A percentile compares a stretch with the other conserved stretches of the same genome.
Evolutionary conservation across 2,888 invertebrate species (phyloP).

Genomic region (Ametastegia equiseti): DNA sequence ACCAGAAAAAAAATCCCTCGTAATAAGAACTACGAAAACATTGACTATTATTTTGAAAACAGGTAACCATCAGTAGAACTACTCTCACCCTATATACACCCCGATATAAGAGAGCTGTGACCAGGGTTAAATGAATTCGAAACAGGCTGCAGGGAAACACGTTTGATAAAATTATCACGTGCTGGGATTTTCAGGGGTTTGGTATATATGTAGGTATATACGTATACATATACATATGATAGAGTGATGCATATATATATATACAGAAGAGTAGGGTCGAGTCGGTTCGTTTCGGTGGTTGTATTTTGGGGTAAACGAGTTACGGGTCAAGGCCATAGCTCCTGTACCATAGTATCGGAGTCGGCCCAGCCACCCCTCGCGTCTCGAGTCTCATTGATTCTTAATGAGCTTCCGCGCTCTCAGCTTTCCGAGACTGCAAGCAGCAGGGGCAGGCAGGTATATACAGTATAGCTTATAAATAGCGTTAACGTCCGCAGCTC

Average conservation of each 20-base stretch:
- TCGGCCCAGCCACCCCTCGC: conserved; percentile 36
- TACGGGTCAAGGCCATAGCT: conserved; percentile 40
- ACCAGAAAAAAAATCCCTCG: too few relatives aligned
- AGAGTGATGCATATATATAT: background rate
- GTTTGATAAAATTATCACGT: conserved; percentile 27
- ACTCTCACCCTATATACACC: conserved; percentile 10
- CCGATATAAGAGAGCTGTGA: background rate
- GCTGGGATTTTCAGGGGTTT: background rate
- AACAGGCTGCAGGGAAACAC: background rate
- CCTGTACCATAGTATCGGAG: conserved; percentile 40
- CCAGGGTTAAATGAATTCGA: background rate
- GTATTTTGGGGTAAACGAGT: conserved; percentile 29
- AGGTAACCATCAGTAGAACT: too few relatives aligned
- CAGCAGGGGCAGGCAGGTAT: background rate
- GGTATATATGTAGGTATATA: background rate
- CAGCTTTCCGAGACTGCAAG: conserved; percentile 1
- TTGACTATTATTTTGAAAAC: too few relatives aligned
- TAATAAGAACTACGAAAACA: too few relatives aligned
- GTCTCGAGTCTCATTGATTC: conserved; percentile 60
- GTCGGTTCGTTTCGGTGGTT: background rate
- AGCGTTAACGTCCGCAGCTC: conserved; percentile 24
- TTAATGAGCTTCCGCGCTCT: conserved; percentile 57
- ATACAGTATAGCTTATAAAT: conserved; percentile 15
- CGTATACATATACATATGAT: too few relatives aligned
- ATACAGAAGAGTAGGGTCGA: background rate